These are phyloP conservation scores for Acropternis orthonyx DNA, from an alignment of 2,797 vertebrate genomes.

Conservation along the genomic window DNA sequence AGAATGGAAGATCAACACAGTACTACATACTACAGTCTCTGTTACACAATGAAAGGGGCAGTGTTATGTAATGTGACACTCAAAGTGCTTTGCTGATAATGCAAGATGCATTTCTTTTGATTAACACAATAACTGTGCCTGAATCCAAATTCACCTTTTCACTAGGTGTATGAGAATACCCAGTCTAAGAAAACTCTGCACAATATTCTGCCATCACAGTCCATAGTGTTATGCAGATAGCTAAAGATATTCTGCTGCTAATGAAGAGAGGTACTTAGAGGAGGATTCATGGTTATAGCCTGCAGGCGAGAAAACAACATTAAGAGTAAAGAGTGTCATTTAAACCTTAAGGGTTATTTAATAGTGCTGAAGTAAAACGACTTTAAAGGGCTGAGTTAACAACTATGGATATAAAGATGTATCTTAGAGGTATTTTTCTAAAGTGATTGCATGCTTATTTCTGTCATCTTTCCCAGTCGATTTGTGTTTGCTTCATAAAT, in stretches of 20 bases:
- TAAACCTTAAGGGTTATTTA: conserved; percentile 9
- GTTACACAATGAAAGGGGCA: accelerated
- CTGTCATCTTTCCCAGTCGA: not conserved
- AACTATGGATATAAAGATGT: not conserved
- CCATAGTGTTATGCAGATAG: not conserved
- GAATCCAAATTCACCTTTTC: not conserved
- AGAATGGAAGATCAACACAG: not conserved
- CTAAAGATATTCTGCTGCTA: not conserved
- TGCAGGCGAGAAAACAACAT: conserved; percentile 5
- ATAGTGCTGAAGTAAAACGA: not conserved
- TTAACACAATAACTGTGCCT: not conserved
- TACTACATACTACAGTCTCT: not conserved
- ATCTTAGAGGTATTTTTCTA: not conserved
- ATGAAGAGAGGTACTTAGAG: not conserved
- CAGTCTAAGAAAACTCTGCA: not conserved
- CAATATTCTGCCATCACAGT: not conserved
- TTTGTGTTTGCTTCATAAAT: conserved; percentile 5
- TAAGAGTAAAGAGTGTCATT: not conserved
- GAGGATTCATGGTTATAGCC: conserved; percentile 11
- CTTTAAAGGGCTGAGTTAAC: conserved; percentile 24
- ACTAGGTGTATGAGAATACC: not conserved
- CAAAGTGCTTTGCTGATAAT: not conserved
- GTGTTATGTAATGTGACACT: not conserved
- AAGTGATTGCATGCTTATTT: not conserved
- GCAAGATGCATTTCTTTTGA: not conserved